Conservation (phyloP, 2,888 invertebrate genomes). For the Celastrina argiolus region DNA sequence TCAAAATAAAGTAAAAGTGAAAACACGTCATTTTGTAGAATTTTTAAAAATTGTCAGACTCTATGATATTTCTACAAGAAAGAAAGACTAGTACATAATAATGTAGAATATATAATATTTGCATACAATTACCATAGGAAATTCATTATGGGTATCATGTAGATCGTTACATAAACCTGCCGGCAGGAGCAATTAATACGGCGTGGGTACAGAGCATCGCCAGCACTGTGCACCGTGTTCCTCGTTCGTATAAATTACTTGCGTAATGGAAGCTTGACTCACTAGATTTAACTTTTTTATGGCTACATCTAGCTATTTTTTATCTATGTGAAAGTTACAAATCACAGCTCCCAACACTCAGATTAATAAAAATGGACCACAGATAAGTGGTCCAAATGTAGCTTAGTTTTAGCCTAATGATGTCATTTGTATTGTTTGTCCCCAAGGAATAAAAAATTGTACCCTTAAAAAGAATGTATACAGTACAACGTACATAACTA, state of each 20-base stretch:
- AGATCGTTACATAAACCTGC: slow-evolving; percentile 4
- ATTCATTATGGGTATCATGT: background rate
- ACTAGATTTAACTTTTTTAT: background rate
- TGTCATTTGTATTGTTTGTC: no score
- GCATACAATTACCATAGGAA: slow-evolving; percentile 8
- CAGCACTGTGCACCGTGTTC: background rate
- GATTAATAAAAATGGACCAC: no score
- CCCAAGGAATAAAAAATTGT: no score
- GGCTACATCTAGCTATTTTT: background rate
- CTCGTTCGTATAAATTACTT: background rate
- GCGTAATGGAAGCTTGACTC: slow-evolving; percentile 8
- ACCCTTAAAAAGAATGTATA: no score
- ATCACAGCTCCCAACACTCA: no score
- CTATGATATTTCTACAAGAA: no score
- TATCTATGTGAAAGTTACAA: background rate
- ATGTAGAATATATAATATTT: background rate
- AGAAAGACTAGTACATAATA: background rate
- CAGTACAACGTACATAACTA: no score
- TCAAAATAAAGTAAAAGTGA: no score
- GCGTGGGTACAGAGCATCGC: slow-evolving; percentile 13
- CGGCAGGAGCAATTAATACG: slow-evolving; percentile 5
- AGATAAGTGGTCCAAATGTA: no score
- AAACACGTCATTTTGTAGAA: no score
- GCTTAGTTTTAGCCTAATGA: no score
- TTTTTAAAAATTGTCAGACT: no score